Conservation (phyloP, 2,113 vertebrate genomes). For the Diphyllodes magnificus region DNA sequence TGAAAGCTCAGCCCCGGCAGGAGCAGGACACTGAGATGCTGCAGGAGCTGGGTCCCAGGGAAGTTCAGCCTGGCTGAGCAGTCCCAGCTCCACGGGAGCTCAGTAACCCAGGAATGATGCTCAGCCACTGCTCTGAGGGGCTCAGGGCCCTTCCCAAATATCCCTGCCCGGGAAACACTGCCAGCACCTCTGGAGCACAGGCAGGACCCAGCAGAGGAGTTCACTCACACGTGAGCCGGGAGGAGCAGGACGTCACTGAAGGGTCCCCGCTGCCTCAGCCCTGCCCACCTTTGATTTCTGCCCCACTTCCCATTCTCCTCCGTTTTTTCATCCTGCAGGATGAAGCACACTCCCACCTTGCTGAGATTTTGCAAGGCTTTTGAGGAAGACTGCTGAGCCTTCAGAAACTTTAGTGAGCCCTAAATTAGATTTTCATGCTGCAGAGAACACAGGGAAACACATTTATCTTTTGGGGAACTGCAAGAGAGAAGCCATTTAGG, state of each 20-base stretch:
- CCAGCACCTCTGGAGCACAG: neutral
- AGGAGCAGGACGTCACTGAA: neutral
- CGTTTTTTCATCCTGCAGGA: neutral
- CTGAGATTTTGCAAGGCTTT: neutral
- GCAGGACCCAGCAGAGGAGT: neutral
- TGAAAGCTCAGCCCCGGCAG: neutral
- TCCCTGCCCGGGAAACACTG: neutral
- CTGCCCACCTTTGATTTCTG: neutral
- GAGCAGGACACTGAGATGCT: neutral
- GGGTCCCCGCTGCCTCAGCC: neutral
- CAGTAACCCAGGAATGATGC: rapidly evolving
- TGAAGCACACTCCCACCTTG: neutral
- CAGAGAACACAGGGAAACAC: neutral
- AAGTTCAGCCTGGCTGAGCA: neutral
- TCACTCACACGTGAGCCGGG: neutral
- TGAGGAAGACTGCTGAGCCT: neutral
- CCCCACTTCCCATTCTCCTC: neutral
- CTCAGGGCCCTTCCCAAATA: rapidly evolving
- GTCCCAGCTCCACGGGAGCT: rapidly evolving
- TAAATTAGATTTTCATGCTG: neutral
- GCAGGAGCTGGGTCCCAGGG: neutral
- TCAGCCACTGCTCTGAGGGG: neutral
- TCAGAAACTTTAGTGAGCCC: neutral
- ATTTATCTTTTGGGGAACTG: neutral
- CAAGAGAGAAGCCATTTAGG: neutral